These are phyloP conservation scores for Mesoligia furuncula DNA, from an alignment of 2,888 invertebrate genomes.

Conservation along the genomic window DNA sequence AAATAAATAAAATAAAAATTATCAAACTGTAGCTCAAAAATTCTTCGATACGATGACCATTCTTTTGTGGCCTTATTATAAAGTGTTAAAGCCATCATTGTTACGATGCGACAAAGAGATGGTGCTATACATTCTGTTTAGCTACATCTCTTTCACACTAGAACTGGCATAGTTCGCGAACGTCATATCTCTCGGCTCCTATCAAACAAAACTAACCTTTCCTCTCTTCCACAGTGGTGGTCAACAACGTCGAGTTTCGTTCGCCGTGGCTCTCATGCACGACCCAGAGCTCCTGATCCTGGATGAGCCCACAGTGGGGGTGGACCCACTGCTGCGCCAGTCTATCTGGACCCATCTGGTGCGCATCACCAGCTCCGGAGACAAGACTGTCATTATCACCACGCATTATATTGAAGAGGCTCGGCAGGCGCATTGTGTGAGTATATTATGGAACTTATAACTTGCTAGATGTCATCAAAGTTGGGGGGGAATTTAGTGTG, in stretches of 20 bases:
- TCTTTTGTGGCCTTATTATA: background rate
- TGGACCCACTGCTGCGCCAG: slow-evolving; percentile 96
- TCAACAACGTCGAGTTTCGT: slow-evolving; percentile 97
- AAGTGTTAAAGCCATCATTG: background rate
- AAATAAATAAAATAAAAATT: too few species aligned
- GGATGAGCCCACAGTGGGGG: slow-evolving; percentile 98
- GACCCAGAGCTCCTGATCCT: slow-evolving; percentile 97
- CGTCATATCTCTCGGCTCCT: background rate
- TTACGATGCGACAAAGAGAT: background rate
- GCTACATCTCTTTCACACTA: background rate
- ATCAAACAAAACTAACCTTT: slow-evolving; percentile 6
- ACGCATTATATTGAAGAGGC: slow-evolving; percentile 97
- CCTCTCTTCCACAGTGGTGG: slow-evolving; percentile 92
- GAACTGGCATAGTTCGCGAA: background rate
- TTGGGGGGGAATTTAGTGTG: background rate
- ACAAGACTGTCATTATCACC: slow-evolving; percentile 97
- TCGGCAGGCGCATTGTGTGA: slow-evolving; percentile 96
- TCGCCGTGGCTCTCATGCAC: slow-evolving; percentile 97
- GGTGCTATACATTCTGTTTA: background rate
- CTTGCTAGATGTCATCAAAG: background rate
- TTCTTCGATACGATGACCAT: background rate
- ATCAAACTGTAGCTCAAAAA: too few species aligned
- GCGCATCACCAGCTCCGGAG: slow-evolving; percentile 96
- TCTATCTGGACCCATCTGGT: slow-evolving; percentile 98
- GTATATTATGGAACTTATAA: slow-evolving; percentile 68